Base-by-base conservation (phyloP, 2,888 invertebrate genomes). In the Papilio gigon region DNA sequence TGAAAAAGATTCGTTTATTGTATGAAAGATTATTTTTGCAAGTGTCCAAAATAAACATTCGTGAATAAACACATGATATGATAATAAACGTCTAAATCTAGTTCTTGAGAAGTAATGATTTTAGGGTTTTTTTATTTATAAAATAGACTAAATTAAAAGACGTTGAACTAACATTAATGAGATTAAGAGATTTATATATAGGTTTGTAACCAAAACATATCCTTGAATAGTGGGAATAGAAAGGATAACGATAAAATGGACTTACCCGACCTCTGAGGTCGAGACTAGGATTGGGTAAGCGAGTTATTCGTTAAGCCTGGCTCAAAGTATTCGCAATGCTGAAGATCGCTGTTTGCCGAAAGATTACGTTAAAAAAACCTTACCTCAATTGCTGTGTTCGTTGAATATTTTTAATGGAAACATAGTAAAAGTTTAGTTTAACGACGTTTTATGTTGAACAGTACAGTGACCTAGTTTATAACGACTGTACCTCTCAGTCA, bases 391-490 rank as follows among this genome's bases (percentile, higher is more conserved):
- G n/a, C 14, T 44, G 14, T 6, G 64, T 47, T 35, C 35, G 59
- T 77, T 75, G 77, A 77, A 75, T 78, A 74, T 74, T 80, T 82
- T 84, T 81, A 84, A 79, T 80, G 78, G 72, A 71, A 64, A 72
- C 71, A 71, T 74, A 76, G 80, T 83, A 81, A 84, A 82, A 71
- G 63, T 60, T 30, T 62, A 65, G 65, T 60, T 69, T 69, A 65
- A 65, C 25, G 53, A 50, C 60, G 50, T 69, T 72, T 68, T 68
- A 68, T 72, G 73, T 71, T 71, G 68, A 56, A 66, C 65, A 70
- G 71, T 65, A 75, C 72, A 73, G 74, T 74, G 78, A 78, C 79
- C 80, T 68, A 78, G 73, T 77, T 80, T 72, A 70, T 75, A 74
- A 72, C 67, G 68, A 65, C 67, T 47, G 37, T 63, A 70, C 73